Evolutionary conservation across 2,888 invertebrate genomes (phyloP).

Genomic region (Punctoribates punctum): DNA sequence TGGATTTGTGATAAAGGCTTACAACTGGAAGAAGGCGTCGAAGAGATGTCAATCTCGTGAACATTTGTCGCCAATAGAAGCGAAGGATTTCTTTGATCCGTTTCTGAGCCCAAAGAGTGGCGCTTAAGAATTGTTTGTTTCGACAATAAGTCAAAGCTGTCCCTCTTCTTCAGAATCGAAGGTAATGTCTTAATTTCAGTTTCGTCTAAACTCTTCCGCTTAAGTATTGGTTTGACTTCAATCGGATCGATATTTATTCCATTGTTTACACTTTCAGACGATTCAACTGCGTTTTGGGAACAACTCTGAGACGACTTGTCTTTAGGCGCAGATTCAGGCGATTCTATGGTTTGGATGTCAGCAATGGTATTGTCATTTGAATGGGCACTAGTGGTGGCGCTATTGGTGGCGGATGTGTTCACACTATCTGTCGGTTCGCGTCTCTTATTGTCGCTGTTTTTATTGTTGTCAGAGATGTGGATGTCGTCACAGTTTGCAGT

Average conservation of each 20-base stretch:
- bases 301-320: neutral
- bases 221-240: constrained; percentile 39
- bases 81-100: constrained; percentile 15
- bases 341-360: constrained; percentile 6
- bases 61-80: neutral
- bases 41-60: constrained; percentile 1
- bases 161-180: constrained; percentile 41
- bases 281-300: neutral
- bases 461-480: neutral
- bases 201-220: constrained; percentile 37
- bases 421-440: neutral
- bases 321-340: neutral
- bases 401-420: neutral
- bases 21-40: constrained; percentile 28
- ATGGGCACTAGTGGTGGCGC: neutral
- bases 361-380: too few species aligned
- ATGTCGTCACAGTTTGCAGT: constrained; percentile 14
- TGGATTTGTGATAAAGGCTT: constrained; percentile 8
- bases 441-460: neutral
- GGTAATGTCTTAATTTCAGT: constrained; percentile 32
- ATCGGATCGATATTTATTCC: neutral
- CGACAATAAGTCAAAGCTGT: constrained; percentile 19
- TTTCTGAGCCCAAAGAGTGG: constrained; percentile 23
- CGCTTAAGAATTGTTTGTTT: constrained; percentile 20
- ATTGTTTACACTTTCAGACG: neutral